A percentile compares a stretch with the other conserved stretches of the same genome.
Conservation (phyloP, 2,797 vertebrate species). For the Orestias chungarensis region DNA sequence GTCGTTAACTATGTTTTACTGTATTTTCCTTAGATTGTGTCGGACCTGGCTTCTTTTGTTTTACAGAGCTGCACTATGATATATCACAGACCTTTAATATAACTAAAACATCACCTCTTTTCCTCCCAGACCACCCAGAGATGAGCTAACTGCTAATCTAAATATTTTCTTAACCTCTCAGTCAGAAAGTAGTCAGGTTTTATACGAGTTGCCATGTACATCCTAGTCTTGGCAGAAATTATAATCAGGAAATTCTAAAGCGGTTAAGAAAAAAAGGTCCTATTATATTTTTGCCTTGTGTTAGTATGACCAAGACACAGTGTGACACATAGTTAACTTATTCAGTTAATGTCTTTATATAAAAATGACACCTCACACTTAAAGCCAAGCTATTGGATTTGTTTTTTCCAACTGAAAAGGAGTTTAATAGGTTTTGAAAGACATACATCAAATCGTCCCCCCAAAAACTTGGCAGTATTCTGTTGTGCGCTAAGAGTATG, state of each 20-base stretch:
- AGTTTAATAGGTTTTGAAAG: background rate
- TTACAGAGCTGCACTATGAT: constrained; percentile 38
- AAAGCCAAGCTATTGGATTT: background rate
- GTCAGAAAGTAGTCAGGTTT: constrained; percentile 45
- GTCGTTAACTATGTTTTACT: background rate
- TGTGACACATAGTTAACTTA: background rate
- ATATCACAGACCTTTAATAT: constrained; percentile 61
- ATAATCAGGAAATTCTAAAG: too few species aligned
- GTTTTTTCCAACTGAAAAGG: background rate
- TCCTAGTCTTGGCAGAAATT: background rate
- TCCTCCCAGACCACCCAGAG: constrained; percentile 67
- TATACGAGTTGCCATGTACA: constrained; percentile 33
- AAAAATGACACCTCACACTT: background rate
- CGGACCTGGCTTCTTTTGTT: constrained; percentile 6
- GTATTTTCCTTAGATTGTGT: too few species aligned
- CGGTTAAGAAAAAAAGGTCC: background rate
- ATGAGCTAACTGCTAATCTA: constrained; percentile 50
- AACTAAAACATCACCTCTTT: constrained; percentile 61
- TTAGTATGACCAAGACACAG: background rate
- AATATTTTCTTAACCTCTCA: constrained; percentile 39
- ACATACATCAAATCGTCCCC: background rate
- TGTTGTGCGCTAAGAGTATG: background rate
- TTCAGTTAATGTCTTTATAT: background rate
- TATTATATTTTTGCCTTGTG: background rate
- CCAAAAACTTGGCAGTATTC: background rate